Base-by-base conservation (phyloP, 37 sponge, comb jelly and placozoan genomes). In the Mnemiopsis leidyi region DNA sequence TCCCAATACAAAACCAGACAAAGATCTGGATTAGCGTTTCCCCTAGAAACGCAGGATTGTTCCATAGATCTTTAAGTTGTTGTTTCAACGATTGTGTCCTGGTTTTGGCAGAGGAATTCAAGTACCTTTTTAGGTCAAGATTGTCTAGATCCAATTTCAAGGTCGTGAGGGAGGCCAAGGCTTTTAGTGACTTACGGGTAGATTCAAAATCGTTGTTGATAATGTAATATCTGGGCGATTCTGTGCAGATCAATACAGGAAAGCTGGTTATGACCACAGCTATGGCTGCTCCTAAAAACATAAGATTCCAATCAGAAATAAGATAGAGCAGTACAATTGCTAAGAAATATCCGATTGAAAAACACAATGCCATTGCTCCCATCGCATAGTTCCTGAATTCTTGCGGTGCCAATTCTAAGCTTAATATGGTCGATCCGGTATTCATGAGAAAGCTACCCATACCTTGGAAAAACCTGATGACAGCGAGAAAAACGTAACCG, bases 1-100 rank as follows among this genome's bases (percentile, higher is more conserved):
- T 77, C 32, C 36, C 79, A 32, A 26, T 32, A 18, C 9, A 26
- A 33, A 32, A 32, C 79, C 79, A 77, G 18, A 77, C 36, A 32
- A 77, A 77, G 36, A 77, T 77, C 32, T 33, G 79, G 3, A 77
- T 26, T 26, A 34, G 1, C 20, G 79, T 77, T 77, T 77, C 79
- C 1, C 30, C 0, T 0, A 28, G 32, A 77, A 77, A 36, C 30
- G 35, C 18, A 0, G 36, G 20, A 32, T 77, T 34, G 2, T 18
- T 1, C 1, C 1, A 33, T 9, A 77, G 18, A 3, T 77, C 79
- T 28, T 33, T 28, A 2, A 77, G 35, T 77, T 77, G 79, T 32
- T 77, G 79, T 5, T 13, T 31, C 5, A 32, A 1, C 20, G 1
- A 34, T 7, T 77, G 79, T 1, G 1, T 1, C 0, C 79, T 26